Evolutionary conservation across 2,888 invertebrate species (phyloP).

Genomic region (Allolobophora icterica): DNA sequence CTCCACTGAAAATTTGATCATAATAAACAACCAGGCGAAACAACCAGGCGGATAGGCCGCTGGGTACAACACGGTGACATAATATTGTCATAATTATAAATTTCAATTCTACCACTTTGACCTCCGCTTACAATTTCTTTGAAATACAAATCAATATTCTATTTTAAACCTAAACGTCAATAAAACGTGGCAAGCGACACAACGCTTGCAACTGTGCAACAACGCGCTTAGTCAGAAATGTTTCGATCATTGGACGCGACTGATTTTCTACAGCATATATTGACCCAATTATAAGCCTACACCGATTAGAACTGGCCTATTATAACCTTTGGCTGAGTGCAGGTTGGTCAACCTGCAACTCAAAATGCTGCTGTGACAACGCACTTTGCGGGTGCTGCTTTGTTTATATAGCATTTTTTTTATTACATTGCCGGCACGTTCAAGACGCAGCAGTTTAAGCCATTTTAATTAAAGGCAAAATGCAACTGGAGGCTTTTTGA

Average conservation of each 20-base stretch:
- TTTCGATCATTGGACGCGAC: neutral
- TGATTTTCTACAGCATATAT: neutral
- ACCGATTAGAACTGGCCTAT: slow-evolving; percentile 2
- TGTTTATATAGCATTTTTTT: neutral
- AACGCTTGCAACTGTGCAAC: too few species aligned
- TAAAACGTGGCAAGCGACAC: neutral
- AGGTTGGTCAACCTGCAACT: neutral
- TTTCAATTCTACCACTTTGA: neutral
- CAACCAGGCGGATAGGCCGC: neutral
- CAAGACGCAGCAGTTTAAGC: neutral
- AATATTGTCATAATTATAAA: neutral
- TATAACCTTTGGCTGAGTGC: neutral
- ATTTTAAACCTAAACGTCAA: neutral
- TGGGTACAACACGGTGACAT: neutral
- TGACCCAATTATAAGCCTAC: neutral
- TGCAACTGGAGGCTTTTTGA: neutral
- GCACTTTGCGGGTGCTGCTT: neutral
- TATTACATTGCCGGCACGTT: neutral
- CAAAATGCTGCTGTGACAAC: too few species aligned
- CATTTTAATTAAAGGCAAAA: neutral
- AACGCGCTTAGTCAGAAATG: neutral
- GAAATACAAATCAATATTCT: neutral
- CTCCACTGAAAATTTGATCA: neutral
- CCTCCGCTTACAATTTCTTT: neutral
- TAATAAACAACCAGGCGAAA: neutral